Base-by-base conservation (phyloP, 92 coral and sea anemone genomes). In the Bergia sp. region DNA sequence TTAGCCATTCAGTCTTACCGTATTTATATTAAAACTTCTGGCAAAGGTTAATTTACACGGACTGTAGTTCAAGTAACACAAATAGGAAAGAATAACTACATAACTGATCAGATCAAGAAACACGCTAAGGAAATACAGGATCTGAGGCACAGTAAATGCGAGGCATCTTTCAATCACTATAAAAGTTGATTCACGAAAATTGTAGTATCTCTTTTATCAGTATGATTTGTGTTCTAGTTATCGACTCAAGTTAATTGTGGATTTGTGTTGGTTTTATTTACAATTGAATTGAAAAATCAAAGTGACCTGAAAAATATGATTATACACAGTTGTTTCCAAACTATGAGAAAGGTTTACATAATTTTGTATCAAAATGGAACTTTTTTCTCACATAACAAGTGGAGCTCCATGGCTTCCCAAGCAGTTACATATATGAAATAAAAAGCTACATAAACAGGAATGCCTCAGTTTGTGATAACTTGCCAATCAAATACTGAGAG, bases 1-100 rank as follows among this genome's bases (percentile, higher is more conserved):
- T 71, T 71, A 71, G 87, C 55, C 67, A 43, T 84, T 84, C 64
- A 84, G 40, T 84, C 78, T n/a, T 84, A 45, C 78, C 87, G 79
- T 69, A 84, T 47, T 74, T 71, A 84, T 44, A 71, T 84, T 84
- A 71, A 84, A 84, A 84, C 12, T 45, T 43, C n/a, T 67, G 57
- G 67, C 42, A 43, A 47, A 43, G 43, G 77, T 61, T 43, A 83
- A 69, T 69, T 83, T 47, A 67, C 77, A 41, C 18, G 76, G 77
- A n/a, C 9, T 67, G 61, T 29, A 84, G 87, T 67, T 55, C 41
- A 69, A 84, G 44, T 23, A 84, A 37, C 78, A 84, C 29, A 42
- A 84, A 84, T 84, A 37, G 65, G 55, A 44, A 29, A 43, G 79
- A 71, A 67, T 29, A 65, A 42, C 53, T 43, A 71, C 12, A 13